phyloP scores from a whole-genome alignment of 53 echinoderm and acorn worm species.

The Paelopatides confundens region DNA sequence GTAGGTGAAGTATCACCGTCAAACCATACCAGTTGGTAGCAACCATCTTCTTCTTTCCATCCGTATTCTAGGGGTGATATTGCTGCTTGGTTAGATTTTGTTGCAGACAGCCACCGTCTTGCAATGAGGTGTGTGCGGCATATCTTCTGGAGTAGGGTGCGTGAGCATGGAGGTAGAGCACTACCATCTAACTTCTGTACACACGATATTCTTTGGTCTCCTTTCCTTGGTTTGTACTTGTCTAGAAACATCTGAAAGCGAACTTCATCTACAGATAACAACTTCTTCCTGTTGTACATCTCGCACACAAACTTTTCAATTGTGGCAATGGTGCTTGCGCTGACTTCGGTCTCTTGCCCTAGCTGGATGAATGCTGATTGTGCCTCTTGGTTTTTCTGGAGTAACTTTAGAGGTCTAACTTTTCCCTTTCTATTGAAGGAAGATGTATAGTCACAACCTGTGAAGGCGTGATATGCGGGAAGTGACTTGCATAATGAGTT shows the following conservation, averaged over 20 bases:
- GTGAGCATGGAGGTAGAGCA: constrained; percentile 26
- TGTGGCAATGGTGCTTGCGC: background rate
- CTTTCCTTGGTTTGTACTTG: constrained; percentile 40
- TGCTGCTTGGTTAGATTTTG: background rate
- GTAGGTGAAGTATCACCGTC: constrained; percentile 15
- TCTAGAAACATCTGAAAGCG: constrained; percentile 40
- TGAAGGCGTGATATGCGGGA: constrained; percentile 41
- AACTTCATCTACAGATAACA: constrained; percentile 1
- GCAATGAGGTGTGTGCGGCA: constrained; percentile 29
- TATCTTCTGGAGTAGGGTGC: constrained; percentile 16
- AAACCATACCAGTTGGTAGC: constrained; percentile 20
- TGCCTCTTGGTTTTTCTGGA: constrained; percentile 34
- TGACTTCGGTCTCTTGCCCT: constrained; percentile 24
- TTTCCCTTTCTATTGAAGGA: constrained; percentile 27
- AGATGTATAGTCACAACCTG: constrained; percentile 13
- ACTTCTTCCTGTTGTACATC: background rate
- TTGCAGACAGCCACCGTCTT: constrained; percentile 30
- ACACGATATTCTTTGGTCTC: constrained; percentile 17
- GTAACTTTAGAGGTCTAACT: constrained; percentile 11
- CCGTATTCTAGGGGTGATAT: constrained; percentile 19
- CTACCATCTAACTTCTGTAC: constrained; percentile 28
- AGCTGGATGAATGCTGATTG: constrained; percentile 40
- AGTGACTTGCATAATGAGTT: constrained; percentile 25
- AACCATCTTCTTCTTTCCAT: background rate
- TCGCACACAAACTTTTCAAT: constrained; percentile 14